phyloP scores from a whole-genome alignment of 1,140 invertebrate genomes.

The Cydia strobilella region DNA sequence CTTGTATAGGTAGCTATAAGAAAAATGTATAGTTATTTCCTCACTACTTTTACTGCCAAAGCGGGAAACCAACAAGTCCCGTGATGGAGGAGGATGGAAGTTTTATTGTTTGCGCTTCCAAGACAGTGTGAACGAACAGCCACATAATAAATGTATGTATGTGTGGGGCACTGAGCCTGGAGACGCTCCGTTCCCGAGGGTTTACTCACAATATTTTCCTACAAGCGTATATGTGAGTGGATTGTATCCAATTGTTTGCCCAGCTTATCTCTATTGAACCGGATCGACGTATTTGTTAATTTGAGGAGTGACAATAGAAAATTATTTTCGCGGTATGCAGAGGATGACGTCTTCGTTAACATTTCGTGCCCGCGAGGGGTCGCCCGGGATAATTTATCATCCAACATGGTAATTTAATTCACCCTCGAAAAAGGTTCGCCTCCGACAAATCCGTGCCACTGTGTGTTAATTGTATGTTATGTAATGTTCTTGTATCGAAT shows the following conservation, averaged over 20 bases:
- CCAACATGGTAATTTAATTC: constrained; percentile 32
- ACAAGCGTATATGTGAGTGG: neutral
- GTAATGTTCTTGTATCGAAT: constrained; percentile 19
- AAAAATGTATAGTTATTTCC: neutral
- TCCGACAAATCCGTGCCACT: constrained; percentile 16
- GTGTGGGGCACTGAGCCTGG: constrained; percentile 11
- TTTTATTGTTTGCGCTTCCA: constrained; percentile 28
- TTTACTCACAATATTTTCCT: constrained; percentile 19
- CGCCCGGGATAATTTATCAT: constrained; percentile 19
- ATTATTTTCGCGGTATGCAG: neutral
- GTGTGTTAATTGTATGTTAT: constrained; percentile 28
- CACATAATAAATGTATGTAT: constrained; percentile 29
- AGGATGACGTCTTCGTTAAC: constrained; percentile 3
- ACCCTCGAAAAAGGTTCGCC: constrained; percentile 27
- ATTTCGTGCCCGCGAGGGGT: constrained; percentile 3
- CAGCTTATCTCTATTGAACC: constrained; percentile 15
- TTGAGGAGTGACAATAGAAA: constrained; percentile 1
- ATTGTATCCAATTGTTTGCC: constrained; percentile 15
- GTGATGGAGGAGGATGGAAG: constrained; percentile 22
- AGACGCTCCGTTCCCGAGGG: constrained; percentile 26
- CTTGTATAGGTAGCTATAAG: constrained; percentile 6
- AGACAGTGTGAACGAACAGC: constrained; percentile 22
- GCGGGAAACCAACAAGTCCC: constrained; percentile 20
- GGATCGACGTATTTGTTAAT: neutral
- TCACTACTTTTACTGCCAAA: neutral